A percentile compares a stretch with the other conserved stretches of the same genome.
These are phyloP conservation scores for Pseudocheirus occidentalis DNA, from an alignment of 2,797 vertebrate genomes.

Conservation along the genomic window DNA sequence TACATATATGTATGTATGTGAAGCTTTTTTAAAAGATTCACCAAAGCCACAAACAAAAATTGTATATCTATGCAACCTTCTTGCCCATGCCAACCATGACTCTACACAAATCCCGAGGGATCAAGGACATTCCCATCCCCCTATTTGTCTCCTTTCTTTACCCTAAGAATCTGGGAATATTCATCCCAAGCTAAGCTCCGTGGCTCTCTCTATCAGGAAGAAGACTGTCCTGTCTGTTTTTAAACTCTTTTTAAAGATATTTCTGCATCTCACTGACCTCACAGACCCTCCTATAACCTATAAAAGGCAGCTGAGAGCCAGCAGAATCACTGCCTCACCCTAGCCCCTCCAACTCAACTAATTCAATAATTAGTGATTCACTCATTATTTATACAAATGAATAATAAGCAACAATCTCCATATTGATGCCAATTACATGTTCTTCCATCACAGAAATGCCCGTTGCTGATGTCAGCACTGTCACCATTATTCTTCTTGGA, in stretches of 20 bases:
- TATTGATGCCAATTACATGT: not conserved
- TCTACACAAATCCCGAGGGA: not conserved
- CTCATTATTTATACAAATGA: not conserved
- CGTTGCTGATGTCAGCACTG: no score
- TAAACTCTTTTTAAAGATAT: no score
- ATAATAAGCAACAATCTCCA: not conserved
- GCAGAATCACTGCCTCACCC: not conserved
- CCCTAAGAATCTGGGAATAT: not conserved
- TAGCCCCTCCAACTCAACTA: not conserved
- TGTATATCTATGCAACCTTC: not conserved
- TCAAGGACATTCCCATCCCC: not conserved
- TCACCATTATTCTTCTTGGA: not conserved
- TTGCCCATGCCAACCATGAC: not conserved
- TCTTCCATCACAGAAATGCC: not conserved
- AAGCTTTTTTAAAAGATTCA: no score
- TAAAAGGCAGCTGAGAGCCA: not conserved
- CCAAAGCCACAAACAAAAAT: no score
- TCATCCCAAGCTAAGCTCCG: not conserved
- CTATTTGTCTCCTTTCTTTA: not conserved
- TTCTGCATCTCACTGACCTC: not conserved
- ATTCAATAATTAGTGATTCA: not conserved
- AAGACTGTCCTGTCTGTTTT: not conserved
- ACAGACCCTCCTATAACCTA: not conserved
- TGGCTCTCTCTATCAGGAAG: not conserved
- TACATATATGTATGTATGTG: no score